These are phyloP conservation scores for Mercenaria mercenaria DNA, from an alignment of 1,140 invertebrate species.

Conservation along the genomic window DNA sequence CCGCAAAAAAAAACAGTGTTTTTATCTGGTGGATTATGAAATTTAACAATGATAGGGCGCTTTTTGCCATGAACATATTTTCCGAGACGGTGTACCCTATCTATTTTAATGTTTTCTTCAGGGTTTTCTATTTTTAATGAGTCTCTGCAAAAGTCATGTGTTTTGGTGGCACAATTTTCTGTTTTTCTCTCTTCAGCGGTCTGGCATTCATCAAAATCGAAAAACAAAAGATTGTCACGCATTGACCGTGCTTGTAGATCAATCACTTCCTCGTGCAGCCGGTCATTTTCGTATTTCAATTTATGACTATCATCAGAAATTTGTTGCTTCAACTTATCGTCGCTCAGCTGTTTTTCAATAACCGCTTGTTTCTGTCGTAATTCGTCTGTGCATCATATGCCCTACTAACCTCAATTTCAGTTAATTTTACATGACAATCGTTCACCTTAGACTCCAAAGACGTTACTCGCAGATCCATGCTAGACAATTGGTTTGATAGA, in stretches of 20 bases:
- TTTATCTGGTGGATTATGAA: too few relatives aligned
- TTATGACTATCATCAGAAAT: not conserved
- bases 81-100: too few relatives aligned
- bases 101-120: not conserved
- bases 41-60: too few relatives aligned
- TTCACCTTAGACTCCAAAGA: not conserved
- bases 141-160: not conserved
- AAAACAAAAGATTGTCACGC: not conserved
- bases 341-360: too few relatives aligned
- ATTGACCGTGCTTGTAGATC: conserved; percentile 14
- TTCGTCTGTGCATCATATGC: not conserved
- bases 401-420: not conserved
- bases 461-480: not conserved
- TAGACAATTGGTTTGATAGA: not conserved
- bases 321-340: not conserved
- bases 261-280: not conserved
- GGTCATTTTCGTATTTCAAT: not conserved
- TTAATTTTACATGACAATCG: not conserved
- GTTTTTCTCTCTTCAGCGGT: not conserved
- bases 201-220: not conserved
- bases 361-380: not conserved
- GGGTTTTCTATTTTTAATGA: too few relatives aligned
- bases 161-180: not conserved
- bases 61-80: too few relatives aligned
- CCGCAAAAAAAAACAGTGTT: not conserved